These are phyloP conservation scores for Riptortus pedestris DNA, from an alignment of 1,140 invertebrate genomes.

Conservation along the genomic window DNA sequence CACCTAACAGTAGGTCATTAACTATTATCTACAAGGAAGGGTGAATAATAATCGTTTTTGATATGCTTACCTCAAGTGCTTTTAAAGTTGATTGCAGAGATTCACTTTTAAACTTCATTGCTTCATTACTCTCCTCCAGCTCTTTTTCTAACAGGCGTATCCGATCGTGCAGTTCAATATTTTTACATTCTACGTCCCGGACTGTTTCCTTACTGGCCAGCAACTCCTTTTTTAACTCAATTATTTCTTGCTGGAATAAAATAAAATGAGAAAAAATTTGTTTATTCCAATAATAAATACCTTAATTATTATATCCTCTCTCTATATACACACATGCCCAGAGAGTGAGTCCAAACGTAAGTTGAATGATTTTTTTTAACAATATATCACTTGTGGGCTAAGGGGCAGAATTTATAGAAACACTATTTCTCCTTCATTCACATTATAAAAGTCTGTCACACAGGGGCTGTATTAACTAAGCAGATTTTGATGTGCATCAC, in stretches of 20 bases:
- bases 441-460: too few relatives aligned
- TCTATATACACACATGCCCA: too few relatives aligned
- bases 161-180: not conserved
- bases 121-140: not conserved
- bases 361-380: too few relatives aligned
- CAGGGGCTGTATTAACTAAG: too few relatives aligned
- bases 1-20: not conserved
- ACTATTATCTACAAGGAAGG: not conserved
- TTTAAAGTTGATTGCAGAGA: not conserved
- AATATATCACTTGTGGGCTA: too few relatives aligned
- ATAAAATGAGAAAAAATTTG: not conserved
- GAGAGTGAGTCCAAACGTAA: too few relatives aligned
- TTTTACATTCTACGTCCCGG: not conserved
- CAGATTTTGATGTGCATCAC: too few relatives aligned
- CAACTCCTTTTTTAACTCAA: constrained; percentile 4
- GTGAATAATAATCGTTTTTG: not conserved
- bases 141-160: not conserved
- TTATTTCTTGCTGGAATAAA: not conserved
- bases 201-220: not conserved
- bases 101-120: not conserved
- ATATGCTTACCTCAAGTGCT: not conserved
- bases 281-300: too few relatives aligned
- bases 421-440: too few relatives aligned
- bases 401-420: too few relatives aligned
- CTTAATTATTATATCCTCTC: too few relatives aligned